Percentiles rank a stretch among this genome's conserved stretches.
phyloP scores from a whole-genome alignment of 2,113 vertebrate genomes.

The Bujurquina vittata region DNA sequence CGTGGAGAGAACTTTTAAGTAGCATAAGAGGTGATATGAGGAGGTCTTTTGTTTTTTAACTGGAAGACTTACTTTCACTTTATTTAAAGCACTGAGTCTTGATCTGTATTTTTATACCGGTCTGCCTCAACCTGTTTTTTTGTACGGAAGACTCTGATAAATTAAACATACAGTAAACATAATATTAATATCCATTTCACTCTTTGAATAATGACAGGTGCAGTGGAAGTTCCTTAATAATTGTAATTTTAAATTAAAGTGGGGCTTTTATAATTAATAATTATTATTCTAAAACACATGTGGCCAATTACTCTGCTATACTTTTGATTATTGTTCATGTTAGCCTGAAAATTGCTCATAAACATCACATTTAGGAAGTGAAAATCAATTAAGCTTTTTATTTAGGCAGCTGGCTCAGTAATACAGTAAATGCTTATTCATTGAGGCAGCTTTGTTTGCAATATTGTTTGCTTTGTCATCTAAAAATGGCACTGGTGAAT shows the following conservation, averaged over 20 bases:
- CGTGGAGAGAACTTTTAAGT: conserved; percentile 52
- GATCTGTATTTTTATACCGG: not conserved
- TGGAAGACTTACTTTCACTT: not conserved
- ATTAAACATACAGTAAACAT: not conserved
- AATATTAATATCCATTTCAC: not conserved
- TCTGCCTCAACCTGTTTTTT: not conserved
- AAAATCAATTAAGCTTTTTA: conserved; percentile 56
- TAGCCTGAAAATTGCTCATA: conserved; percentile 39
- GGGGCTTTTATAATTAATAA: not conserved
- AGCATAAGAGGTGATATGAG: conserved; percentile 10
- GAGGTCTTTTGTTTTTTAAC: not conserved
- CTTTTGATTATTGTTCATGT: conserved; percentile 40
- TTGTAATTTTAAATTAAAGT: conserved; percentile 1
- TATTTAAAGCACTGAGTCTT: not conserved
- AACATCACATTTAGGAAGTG: conserved; percentile 37
- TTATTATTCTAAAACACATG: conserved; percentile 6
- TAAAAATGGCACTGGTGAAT: conserved; percentile 47
- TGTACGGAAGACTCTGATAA: not conserved
- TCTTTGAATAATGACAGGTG: conserved; percentile 4
- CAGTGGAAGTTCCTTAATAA: not conserved
- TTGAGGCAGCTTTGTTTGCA: conserved; percentile 37
- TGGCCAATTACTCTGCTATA: conserved; percentile 15
- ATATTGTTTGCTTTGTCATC: conserved; percentile 48
- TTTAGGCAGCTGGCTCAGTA: conserved; percentile 53
- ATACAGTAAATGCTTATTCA: conserved; percentile 28